Conservation (phyloP, 2,888 invertebrate species). For the Biston betularia region DNA sequence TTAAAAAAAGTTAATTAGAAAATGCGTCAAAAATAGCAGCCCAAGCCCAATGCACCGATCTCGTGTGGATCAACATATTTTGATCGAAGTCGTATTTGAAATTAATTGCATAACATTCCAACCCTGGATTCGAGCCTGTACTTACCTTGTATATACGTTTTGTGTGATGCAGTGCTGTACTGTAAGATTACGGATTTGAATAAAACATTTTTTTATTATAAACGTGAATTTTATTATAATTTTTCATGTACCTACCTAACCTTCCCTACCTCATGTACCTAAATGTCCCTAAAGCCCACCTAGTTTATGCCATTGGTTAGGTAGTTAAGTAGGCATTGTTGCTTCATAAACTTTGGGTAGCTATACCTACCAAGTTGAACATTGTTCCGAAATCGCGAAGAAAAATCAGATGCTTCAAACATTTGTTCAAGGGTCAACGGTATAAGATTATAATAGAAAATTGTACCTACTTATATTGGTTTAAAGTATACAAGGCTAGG, state of each 20-base stretch:
- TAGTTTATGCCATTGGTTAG: neutral
- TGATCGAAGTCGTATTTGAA: conserved; percentile 13
- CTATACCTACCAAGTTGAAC: too few species aligned
- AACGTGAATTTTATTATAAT: conserved; percentile 4
- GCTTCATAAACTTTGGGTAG: too few species aligned
- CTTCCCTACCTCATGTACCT: too few species aligned
- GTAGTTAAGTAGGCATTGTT: too few species aligned
- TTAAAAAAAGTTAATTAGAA: neutral
- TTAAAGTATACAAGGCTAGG: too few species aligned
- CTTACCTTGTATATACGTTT: conserved; percentile 79
- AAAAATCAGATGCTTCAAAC: too few species aligned
- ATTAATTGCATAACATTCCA: conserved; percentile 46
- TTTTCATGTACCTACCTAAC: neutral
- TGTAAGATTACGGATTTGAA: conserved; percentile 80
- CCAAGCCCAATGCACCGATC: neutral
- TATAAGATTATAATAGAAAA: too few species aligned
- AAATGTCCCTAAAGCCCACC: too few species aligned
- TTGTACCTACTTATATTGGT: too few species aligned
- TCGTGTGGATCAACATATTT: neutral
- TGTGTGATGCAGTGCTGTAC: conserved; percentile 73
- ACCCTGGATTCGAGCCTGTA: conserved; percentile 55
- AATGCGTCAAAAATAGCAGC: conserved; percentile 2
- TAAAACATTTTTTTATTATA: conserved; percentile 75
- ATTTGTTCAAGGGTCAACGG: too few species aligned
- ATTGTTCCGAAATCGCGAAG: too few species aligned